Conservation (phyloP, 2,888 invertebrate species). For the Acleris cristana region DNA sequence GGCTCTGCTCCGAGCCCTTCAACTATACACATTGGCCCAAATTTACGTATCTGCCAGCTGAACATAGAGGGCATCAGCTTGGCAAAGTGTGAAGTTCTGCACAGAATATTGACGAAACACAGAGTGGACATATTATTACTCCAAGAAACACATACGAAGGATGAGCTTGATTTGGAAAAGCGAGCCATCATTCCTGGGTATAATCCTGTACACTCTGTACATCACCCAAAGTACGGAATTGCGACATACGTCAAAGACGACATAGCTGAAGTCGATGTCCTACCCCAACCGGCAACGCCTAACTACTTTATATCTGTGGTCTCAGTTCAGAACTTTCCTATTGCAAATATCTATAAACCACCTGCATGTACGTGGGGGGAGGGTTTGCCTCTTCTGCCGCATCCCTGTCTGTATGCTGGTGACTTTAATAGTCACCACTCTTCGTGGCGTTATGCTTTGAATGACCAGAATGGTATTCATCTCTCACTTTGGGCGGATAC, state of each 20-base stretch:
- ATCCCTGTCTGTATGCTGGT: not conserved
- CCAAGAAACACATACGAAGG: conserved; percentile 12
- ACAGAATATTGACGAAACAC: conserved; percentile 6
- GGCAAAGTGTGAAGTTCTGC: conserved; percentile 21
- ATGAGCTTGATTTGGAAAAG: not conserved
- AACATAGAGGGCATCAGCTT: conserved; percentile 18
- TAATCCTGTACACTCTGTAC: not conserved
- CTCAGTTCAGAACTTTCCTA: not conserved
- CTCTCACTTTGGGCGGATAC: too few relatives aligned
- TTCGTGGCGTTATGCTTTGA: conserved; percentile 4
- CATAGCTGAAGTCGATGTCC: not conserved
- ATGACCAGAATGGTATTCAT: too few relatives aligned
- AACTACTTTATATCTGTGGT: not conserved
- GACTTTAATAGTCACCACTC: conserved; percentile 22
- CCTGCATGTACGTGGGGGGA: not conserved
- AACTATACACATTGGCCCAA: too few relatives aligned
- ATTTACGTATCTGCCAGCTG: conserved; percentile 5
- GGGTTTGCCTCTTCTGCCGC: not conserved
- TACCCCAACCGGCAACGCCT: not conserved
- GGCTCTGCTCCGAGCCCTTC: too few relatives aligned
- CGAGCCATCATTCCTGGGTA: not conserved
- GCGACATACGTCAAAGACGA: conserved; percentile 3
- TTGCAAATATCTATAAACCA: conserved; percentile 11
- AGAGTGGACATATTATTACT: conserved; percentile 1
- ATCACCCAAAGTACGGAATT: conserved; percentile 10